Base-by-base conservation (phyloP, 92 coral and sea anemone species). In the Umimayanthus kanabou region DNA sequence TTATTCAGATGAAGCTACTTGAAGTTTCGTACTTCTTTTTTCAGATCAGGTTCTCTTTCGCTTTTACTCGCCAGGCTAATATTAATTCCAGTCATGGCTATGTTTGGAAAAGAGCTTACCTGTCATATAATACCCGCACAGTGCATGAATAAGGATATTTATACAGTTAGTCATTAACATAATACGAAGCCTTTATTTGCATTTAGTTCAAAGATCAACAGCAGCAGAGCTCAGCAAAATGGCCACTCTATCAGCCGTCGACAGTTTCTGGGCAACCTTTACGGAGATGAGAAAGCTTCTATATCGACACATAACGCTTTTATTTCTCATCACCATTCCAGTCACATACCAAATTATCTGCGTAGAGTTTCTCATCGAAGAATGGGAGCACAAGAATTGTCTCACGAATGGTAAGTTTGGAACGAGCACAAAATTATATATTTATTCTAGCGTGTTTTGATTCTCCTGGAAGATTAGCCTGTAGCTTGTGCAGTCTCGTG, bases 181-280 rank as follows among this genome's bases (percentile, higher is more conserved):
- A 82, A 30, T 50, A 43, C 77, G 83, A 70, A 69, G 20, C 20
- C 49, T 37, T 18, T 81, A 81, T 81, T 81, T 81, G 85, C 85
- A 81, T 81, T 81, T 66, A 6, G 74, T 69, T 23, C 64, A 66
- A 69, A 82, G 42, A 69, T 83, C 66, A 71, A 83, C 69, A 9
- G 79, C 0, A 28, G 25, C 58, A 25, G 58, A 18, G 43, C 55
- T 45, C 66, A 83, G 29, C 76, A 86, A 81, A 72, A 92, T 92
- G 94, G 92, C 90, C 25, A 70, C 76, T 25, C 50, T 78, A n/a
- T 92, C 92, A 4, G 82, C 92, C 2, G 90, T 94, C 42, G 94
- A 87, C 83, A 90, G 87, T 57, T 94, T 93, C 81, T 94, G 93
- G 93, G 89, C 91, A 16, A 89, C 95, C 50, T 95, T 95, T 69